Evolutionary conservation across 2,888 invertebrate species (phyloP), one percentile per base, ranked within the genome.

Genomic region (Sinhomidia bicolor): DNA sequence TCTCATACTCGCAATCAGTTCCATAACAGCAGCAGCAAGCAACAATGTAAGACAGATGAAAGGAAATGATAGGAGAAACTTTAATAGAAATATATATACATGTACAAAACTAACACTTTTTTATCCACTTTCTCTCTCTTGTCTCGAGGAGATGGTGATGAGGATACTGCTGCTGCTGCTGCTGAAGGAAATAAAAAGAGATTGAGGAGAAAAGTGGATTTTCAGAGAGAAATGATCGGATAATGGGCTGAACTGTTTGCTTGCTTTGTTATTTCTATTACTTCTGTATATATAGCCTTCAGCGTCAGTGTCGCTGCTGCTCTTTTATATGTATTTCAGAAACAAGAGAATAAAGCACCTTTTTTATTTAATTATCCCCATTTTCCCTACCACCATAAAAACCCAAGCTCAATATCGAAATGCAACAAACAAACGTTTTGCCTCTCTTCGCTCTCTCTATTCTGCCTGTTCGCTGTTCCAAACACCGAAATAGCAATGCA

Each of bases 331-430:
- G 36, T n/a, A 36, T 65, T 6, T 60, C 32, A 2, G 36, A 14
- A 20, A 7, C 2, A 44, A 23, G 20, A 74, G 36, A 20, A 10
- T 29, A 71, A 71, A 71, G 71, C 44, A 47, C 74, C 71, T 74
- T 47, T 36, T 32, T 74, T 74, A 74, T 47, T 74, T 74, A 74
- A 74, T 74, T 74, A 74, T 47, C 74, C 17, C 23, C 44, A 17
- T 47, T 26, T 29, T 7, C 44, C 23, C 74, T 12, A 41, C 12
- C 74, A 23, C 10, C 29, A 57, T 57, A 54, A 54, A 17, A 36
- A 65, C 17, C 65, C 32, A 51, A 51, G 4, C 51, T 14, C 20
- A 65, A 65, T 32, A 65, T 60, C 20, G 26, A 57, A 60, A 60
- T 29, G 26, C 60, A 60, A 23, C 26, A 60, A 20, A 20, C 3